These are phyloP conservation scores for Hystrix cristata DNA, from an alignment of 2,113 vertebrate species.

Conservation along the genomic window DNA sequence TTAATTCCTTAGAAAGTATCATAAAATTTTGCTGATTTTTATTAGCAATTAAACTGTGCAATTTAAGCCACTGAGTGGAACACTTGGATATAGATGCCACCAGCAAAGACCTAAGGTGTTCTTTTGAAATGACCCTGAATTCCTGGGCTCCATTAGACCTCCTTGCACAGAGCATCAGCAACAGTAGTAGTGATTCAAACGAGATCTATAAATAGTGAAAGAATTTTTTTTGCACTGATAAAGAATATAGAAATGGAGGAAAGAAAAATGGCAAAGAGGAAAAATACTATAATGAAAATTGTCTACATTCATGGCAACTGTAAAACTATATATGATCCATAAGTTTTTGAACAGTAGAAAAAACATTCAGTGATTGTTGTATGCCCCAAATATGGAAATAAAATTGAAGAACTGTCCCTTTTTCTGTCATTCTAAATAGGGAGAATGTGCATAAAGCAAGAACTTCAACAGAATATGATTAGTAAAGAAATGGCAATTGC, in stretches of 20 bases:
- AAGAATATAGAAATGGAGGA: background rate
- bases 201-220: background rate
- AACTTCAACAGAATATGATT: background rate
- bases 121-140: background rate
- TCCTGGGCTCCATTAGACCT: background rate
- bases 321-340: background rate
- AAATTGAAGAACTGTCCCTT: background rate
- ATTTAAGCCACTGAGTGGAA: background rate
- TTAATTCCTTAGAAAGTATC: background rate
- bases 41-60: background rate
- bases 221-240: background rate
- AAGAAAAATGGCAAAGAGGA: background rate
- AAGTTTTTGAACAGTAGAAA: background rate
- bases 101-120: background rate
- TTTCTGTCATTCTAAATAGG: background rate
- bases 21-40: background rate
- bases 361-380: background rate
- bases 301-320: background rate
- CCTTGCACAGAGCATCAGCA: background rate
- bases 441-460: background rate
- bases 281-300: background rate
- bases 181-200: background rate
- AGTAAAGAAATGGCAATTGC: background rate
- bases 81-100: background rate
- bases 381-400: background rate